These are phyloP conservation scores for Caenorhabditis japonica DNA, from an alignment of 2,888 invertebrate species.

Conservation along the genomic window DNA sequence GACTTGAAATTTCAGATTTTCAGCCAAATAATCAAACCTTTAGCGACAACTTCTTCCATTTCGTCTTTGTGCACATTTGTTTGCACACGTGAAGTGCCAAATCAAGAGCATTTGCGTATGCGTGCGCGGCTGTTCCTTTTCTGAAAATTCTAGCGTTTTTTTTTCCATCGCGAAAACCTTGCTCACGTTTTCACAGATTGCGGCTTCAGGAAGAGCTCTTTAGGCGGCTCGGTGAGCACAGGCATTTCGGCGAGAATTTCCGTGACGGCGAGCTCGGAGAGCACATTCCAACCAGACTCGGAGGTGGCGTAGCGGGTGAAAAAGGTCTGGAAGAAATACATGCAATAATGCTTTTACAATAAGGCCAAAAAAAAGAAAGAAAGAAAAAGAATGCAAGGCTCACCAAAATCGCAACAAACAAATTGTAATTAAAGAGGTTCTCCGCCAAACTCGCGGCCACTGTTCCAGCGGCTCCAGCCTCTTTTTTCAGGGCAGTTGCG, in stretches of 20 bases:
- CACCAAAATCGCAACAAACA: constrained; percentile 54
- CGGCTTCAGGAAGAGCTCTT: constrained; percentile 63
- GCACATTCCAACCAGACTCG: constrained; percentile 59
- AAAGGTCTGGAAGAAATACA: constrained; percentile 37
- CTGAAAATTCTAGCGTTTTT: constrained; percentile 30
- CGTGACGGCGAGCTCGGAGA: constrained; percentile 54
- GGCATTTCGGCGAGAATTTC: constrained; percentile 56
- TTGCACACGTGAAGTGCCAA: constrained; percentile 58
- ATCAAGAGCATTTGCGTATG: constrained; percentile 51
- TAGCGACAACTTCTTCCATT: constrained; percentile 61
- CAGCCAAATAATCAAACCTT: constrained; percentile 30
- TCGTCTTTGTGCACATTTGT: constrained; percentile 59
- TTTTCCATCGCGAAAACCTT: background rate
- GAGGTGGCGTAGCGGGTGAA: constrained; percentile 54
- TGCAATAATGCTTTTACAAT: too few species aligned
- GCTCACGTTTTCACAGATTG: constrained; percentile 55
- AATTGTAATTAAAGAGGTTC: constrained; percentile 29
- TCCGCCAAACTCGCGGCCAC: constrained; percentile 16
- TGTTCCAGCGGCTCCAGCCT: background rate
- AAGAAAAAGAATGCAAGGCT: background rate
- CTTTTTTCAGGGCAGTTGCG: constrained; percentile 10
- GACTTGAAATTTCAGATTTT: background rate
- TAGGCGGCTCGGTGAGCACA: constrained; percentile 53
- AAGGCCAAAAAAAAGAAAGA: background rate
- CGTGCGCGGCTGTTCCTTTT: constrained; percentile 41